Base-by-base conservation (phyloP, 2,888 invertebrate species). In the Homarus gammarus region DNA sequence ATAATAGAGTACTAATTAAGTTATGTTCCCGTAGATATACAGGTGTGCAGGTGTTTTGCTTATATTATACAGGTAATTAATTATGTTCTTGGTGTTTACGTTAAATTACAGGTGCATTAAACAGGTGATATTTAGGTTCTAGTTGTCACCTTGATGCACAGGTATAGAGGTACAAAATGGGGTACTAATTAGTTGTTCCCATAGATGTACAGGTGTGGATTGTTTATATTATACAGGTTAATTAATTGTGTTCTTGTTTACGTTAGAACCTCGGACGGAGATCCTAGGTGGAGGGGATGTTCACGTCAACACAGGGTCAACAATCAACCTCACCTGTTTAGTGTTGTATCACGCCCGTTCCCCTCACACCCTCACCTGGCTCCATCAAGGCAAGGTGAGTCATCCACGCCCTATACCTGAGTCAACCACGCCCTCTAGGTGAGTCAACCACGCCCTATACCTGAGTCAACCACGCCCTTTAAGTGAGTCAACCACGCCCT, bases 261-360 rank as follows among this genome's bases (percentile, higher is more conserved):
- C 15, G 49, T 0, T 82, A 90, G 91, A 92, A 75, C 92, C 92
- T 3, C 64, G 88, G 18, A 92, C 92, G 18, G 82, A 87, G 85
- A 90, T 92, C 49, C 81, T 92, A 1, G 92, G 92, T 15, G 92
- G 92, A 22, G 83, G 81, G 10, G 92, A 92, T 68, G 86, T 92
- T 44, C 91, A 92, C 84, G 84, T 92, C 36, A 91, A 92, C 83
- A 82, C 82, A 31, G 92, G 92, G 22, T 91, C 91, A 15, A 92
- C 91, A 49, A 88, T 92, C 51, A 92, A 92, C 78, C 84, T 92
- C 33, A 92, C 92, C 27, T 92, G 92, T 81, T 85, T 92, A 22
- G 90, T 92, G 33, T 83, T 92, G 56, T 91, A 92, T 73, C 92
- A 90, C 75, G 91, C 92, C 27, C 81, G 78, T 31, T 90, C 92